These are phyloP conservation scores for Vulpes ferrilata DNA, from an alignment of 2,113 vertebrate species.

Conservation along the genomic window DNA sequence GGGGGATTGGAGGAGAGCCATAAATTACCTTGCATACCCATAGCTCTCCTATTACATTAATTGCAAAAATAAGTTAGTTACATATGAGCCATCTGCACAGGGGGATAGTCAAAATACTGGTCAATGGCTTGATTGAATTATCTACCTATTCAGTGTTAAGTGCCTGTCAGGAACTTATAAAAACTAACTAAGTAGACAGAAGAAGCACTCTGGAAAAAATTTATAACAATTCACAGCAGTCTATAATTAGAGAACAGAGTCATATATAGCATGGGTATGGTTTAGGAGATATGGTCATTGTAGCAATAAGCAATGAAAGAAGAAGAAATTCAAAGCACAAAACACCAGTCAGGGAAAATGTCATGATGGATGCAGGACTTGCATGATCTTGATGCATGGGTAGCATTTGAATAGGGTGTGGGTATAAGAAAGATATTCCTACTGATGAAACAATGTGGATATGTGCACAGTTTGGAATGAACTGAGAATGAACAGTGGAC, in stretches of 20 bases:
- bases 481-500: neutral
- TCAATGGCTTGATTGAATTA: slow-evolving; percentile 10
- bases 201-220: neutral
- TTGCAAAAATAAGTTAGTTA: slow-evolving; percentile 20
- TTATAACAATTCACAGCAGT: neutral
- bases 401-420: neutral
- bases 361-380: neutral
- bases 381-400: neutral
- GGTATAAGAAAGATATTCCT: neutral
- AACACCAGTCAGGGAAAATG: neutral
- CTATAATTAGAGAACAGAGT: neutral
- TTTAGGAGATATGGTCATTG: neutral
- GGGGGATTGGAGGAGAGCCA: neutral
- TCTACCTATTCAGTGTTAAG: neutral
- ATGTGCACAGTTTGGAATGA: neutral
- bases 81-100: neutral
- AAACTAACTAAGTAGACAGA: neutral
- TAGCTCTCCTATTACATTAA: neutral
- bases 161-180: neutral
- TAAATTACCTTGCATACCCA: neutral
- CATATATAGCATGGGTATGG: neutral
- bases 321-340: neutral
- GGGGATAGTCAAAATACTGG: neutral
- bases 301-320: neutral
- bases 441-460: rapidly evolving